Evolutionary conservation across 2,797 vertebrate species (phyloP), one percentile per base, ranked within the genome.

Genomic region (Anabas testudineus): DNA sequence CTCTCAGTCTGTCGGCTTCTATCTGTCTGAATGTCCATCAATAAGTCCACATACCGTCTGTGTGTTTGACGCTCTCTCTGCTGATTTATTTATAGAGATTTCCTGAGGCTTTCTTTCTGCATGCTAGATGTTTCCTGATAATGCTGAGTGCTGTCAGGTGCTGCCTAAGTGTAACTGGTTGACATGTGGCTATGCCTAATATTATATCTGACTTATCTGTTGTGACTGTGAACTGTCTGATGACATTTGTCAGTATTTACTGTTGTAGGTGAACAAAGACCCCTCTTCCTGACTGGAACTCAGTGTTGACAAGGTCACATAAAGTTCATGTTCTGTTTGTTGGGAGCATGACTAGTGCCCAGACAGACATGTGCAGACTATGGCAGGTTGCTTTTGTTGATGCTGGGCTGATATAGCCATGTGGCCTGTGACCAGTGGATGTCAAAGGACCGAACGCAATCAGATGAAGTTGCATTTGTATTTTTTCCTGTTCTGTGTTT

Each of bases 171-270:
- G 79, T 80, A 54, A 58, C 59, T 22, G 52, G 65, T 30, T 81
- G 86, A 86, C 77, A 74, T 84, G 80, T 75, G 85, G 71, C 80
- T 73, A 12, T 64, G 74, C 57, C 61, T 46, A 49, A 66, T 48
- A 42, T 66, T 66, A 19, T 14, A 46, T 62, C 24, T 80, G 82
- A 82, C 7, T 83, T 74, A 87, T 90, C 66, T 71, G 82, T 78
- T 82, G 67, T 87, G 88, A 85, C 87, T 76, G 64, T 14, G 46
- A 69, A 82, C 83, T 85, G 88, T 88, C 86, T 87, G 74, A 63
- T 82, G 86, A 87, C 71, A 85, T 90, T 90, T 89, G 83, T 90
- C 87, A 83, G 67, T 72, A 67, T 87, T 86, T 76, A 80, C 75
- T 86, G 67, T 76, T 63, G 59, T 46, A 71, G 80, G 67, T 80